Base-by-base conservation (phyloP, 2,888 invertebrate species). In the Timema cristinae region DNA sequence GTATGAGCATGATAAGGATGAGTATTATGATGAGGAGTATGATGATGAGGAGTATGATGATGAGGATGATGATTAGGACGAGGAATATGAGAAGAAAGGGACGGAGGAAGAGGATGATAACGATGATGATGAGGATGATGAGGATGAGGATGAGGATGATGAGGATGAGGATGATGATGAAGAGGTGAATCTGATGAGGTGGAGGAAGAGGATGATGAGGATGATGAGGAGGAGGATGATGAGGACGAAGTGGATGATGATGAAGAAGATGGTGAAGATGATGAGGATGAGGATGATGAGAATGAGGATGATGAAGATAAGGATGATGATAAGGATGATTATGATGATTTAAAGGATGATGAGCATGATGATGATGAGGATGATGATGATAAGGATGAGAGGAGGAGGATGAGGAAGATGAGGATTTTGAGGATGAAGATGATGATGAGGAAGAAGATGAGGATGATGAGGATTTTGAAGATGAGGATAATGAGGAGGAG, bases 251-350 rank as follows among this genome's bases (percentile, higher is more conserved):
- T 13, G 11, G 15, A 63, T 63, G 15, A 63, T 63, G 15, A 63
- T 63, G 15, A 63, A 13, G 15, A 63, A 13, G 15, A 63, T 63
- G 54, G 54, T 11, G 54, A 52, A 11, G 54, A 52, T 52, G 13
- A 52, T n/a, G n/a, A n/a, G n/a, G n/a, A n/a, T n/a, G n/a, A n/a
- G n/a, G n/a, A n/a, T n/a, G n/a, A n/a, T n/a, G n/a, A n/a, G n/a
- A n/a, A n/a, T n/a, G n/a, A n/a, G n/a, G 15, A 63, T 63, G 15
- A 63, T 63, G 15, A 63, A 13, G 15, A 15, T 11, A 15, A 63
- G 9, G 15, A 63, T 63, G 15, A 63, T 63, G 15, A 63, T 63
- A 15, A 63, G 11, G 15, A 63, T 63, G 15, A 63, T 63, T 9
- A 63, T 63, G 15, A 52, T 52, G 54, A 52, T n/a, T n/a, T 10